Conservation (phyloP, 1,140 invertebrate genomes). For the Megalonaias nervosa region DNA sequence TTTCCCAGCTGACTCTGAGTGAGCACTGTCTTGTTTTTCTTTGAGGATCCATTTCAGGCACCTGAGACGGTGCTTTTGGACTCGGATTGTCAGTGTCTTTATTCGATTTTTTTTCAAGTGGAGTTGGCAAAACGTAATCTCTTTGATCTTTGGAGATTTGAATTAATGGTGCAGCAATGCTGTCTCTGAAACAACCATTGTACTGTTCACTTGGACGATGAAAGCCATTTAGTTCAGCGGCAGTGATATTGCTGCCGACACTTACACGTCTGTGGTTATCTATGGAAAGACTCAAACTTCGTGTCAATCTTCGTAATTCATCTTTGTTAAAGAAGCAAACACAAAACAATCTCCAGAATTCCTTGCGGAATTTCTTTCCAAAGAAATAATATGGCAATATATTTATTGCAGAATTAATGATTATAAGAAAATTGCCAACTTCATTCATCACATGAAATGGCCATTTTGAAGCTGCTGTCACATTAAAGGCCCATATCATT, state of each 20-base stretch:
- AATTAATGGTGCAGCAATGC: constrained; percentile 31
- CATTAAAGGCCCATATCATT: constrained; percentile 66
- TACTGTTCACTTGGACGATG: constrained; percentile 3
- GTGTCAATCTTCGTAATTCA: constrained; percentile 48
- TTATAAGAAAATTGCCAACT: constrained; percentile 67
- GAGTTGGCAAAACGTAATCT: constrained; percentile 1
- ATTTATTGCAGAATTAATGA: constrained; percentile 70
- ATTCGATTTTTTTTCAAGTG: constrained; percentile 1
- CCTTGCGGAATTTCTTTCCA: constrained; percentile 64
- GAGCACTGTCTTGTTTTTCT: constrained; percentile 14
- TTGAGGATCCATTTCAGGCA: too few species aligned
- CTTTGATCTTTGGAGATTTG: constrained; percentile 4
- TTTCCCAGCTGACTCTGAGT: constrained; percentile 23
- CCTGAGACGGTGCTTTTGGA: neutral
- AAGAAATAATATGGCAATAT: constrained; percentile 72
- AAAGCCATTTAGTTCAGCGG: constrained; percentile 44
- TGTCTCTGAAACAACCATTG: constrained; percentile 23
- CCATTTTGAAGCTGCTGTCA: constrained; percentile 22
- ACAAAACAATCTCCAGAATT: constrained; percentile 68
- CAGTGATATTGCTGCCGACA: constrained; percentile 32
- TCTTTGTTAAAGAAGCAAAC: constrained; percentile 60
- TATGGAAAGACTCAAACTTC: constrained; percentile 54
- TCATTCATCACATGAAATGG: constrained; percentile 63
- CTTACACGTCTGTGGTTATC: constrained; percentile 43
- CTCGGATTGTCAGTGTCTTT: neutral